These are phyloP conservation scores for Eucidaris tribuloides DNA, from an alignment of 35 echinoderm and acorn worm species.

Conservation along the genomic window DNA sequence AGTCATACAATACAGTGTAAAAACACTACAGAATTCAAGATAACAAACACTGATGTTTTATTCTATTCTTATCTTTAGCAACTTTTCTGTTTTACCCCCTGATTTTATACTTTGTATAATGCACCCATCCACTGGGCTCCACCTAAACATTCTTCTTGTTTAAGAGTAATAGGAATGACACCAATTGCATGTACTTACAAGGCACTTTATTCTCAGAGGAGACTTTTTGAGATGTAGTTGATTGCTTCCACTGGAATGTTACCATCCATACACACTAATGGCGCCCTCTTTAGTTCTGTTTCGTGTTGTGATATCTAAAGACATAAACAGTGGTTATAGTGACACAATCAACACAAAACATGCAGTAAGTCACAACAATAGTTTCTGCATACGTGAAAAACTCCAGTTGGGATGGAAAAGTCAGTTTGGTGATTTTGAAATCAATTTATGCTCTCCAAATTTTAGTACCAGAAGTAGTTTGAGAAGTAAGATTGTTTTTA, in stretches of 20 bases:
- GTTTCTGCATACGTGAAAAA: no score
- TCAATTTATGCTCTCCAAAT: no score
- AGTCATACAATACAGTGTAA: background rate
- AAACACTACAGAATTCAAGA: background rate
- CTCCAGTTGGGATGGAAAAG: no score
- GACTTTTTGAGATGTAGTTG: slow-evolving; percentile 60
- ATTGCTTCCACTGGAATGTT: slow-evolving; percentile 84
- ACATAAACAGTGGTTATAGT: no score
- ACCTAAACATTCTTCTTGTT: background rate
- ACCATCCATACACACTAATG: slow-evolving; percentile 89
- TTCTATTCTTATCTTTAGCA: background rate
- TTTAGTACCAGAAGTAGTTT: no score
- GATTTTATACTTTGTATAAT: background rate
- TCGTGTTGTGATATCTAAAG: slow-evolving; percentile 51
- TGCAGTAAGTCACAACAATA: no score
- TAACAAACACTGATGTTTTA: background rate
- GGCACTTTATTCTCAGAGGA: slow-evolving; percentile 61
- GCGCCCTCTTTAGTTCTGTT: slow-evolving; percentile 27
- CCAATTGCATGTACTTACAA: slow-evolving; percentile 24
- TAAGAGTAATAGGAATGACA: background rate
- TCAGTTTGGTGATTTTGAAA: no score
- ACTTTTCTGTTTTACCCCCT: background rate
- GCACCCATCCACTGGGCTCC: background rate
- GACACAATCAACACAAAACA: no score
- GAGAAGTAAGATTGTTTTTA: no score